These are phyloP conservation scores for Drosophila paulistorum DNA, from an alignment of 1,140 invertebrate species.

Conservation along the genomic window DNA sequence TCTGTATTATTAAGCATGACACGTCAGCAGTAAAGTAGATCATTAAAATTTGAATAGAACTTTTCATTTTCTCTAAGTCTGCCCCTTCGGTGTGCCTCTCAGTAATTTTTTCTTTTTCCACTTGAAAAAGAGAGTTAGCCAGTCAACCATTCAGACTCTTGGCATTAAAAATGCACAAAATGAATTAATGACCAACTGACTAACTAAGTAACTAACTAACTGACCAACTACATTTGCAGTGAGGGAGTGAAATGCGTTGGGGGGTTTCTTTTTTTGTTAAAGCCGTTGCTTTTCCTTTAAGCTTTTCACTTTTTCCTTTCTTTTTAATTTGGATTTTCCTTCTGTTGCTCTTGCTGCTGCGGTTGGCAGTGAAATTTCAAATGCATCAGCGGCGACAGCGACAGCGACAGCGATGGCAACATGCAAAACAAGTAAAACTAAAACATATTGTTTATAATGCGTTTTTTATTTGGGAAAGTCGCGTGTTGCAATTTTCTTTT, in stretches of 20 bases:
- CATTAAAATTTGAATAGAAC: conserved; percentile 23
- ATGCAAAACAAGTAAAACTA: conserved; percentile 37
- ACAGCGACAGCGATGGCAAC: conserved; percentile 53
- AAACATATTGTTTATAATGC: conserved; percentile 80
- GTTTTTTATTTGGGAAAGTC: conserved; percentile 80
- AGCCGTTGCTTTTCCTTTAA: conserved; percentile 21
- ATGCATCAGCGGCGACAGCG: conserved; percentile 56
- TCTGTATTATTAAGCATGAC: conserved; percentile 28
- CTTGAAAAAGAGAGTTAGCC: neutral
- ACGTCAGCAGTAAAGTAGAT: conserved; percentile 27
- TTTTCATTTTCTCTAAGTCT: neutral
- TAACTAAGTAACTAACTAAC: conserved; percentile 1
- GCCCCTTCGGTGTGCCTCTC: neutral
- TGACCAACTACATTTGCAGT: neutral
- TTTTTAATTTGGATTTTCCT: conserved; percentile 72
- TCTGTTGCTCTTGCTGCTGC: conserved; percentile 47
- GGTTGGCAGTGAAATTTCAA: conserved; percentile 71
- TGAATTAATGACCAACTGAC: conserved; percentile 61
- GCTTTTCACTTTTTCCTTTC: conserved; percentile 75
- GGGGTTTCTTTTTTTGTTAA: conserved; percentile 3
- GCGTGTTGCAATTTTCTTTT: conserved; percentile 71
- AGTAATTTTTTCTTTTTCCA: neutral
- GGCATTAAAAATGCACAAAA: conserved; percentile 29
- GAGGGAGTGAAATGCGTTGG: neutral
- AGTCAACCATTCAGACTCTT: conserved; percentile 16